These are phyloP conservation scores for Drosophila orosa DNA, from an alignment of 1,140 invertebrate species.

Conservation along the genomic window DNA sequence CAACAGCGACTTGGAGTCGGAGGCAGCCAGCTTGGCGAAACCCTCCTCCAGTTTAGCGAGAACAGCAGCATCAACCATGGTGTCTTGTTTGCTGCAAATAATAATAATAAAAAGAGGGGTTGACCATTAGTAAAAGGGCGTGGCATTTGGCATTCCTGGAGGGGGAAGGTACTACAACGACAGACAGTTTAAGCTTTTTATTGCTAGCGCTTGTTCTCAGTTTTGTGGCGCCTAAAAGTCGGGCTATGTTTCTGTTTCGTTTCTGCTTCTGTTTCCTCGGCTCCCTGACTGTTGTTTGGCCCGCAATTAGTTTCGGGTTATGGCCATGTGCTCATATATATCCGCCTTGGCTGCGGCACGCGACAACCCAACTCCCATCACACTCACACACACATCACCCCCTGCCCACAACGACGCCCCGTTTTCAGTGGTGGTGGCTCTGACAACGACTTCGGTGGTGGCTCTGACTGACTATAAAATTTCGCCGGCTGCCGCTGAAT, in stretches of 20 bases:
- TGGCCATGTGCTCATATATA: conserved; percentile 49
- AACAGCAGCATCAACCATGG: conserved; percentile 94
- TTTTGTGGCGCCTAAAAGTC: conserved; percentile 71
- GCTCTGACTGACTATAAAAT: conserved; percentile 59
- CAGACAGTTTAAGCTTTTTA: conserved; percentile 30
- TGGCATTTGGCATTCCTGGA: conserved; percentile 23
- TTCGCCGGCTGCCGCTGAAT: conserved; percentile 77
- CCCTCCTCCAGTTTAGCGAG: conserved; percentile 95
- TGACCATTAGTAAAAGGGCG: conserved; percentile 50
- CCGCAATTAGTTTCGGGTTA: conserved; percentile 60
- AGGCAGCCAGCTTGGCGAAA: conserved; percentile 93
- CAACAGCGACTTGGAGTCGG: conserved; percentile 96
- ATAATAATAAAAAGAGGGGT: conserved; percentile 22
- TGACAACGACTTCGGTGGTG: conserved; percentile 33
- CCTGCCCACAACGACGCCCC: conserved; percentile 4
- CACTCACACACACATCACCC: conserved; percentile 15
- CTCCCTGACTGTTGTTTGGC: conserved; percentile 39
- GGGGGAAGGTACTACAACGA: neutral
- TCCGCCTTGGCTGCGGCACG: conserved; percentile 41
- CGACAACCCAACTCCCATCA: conserved; percentile 19
- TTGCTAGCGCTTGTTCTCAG: conserved; percentile 12
- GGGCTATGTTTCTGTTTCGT: conserved; percentile 20
- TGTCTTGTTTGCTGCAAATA: conserved; percentile 87
- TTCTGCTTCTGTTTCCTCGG: conserved; percentile 22
- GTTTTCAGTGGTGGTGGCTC: conserved; percentile 52